Base-by-base conservation (phyloP, 2,888 invertebrate species). In the Gandaritis pyraliata region DNA sequence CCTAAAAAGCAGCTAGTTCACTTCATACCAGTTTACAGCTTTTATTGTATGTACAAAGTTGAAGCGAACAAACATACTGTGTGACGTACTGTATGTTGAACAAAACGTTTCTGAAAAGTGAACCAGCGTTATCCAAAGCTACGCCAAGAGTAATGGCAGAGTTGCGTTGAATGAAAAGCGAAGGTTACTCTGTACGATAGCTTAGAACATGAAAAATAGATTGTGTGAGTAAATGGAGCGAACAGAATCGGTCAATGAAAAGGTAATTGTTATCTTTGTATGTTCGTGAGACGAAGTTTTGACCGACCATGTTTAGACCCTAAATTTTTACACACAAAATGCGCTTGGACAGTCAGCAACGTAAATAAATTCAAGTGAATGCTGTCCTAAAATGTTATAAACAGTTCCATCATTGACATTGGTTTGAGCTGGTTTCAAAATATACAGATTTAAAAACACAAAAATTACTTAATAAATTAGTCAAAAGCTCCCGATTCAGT, bases 131-230 rank as follows among this genome's bases (percentile, higher is more conserved):
- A 0, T 30, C 5, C 8, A 12, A n/a, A 11, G 58, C 58, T 61
- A 29, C 16, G 51, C 8, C 48, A 64, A 49, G 64, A 64, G 59
- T 64, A 57, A 64, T 64, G 49, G 55, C 56, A 36, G 53, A 56
- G 56, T 57, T 49, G 64, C 38, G 48, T 49, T 59, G 64, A 64
- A 64, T 64, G 64, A 64, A 64, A 64, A 59, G 51, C 49, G 64
- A 60, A 61, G 55, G 55, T 61, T 58, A 55, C 61, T 61, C 63
- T 68, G 50, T 57, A 52, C 56, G 60, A 62, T 57, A 63, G 51
- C 59, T 65, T 61, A 63, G 59, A 61, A 64, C 58, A 61, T 66
- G 69, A 66, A 64, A 67, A 66, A 69, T 66, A 65, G 59, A 66
- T 64, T 69, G 58, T 51, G 47, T 50, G 38, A 50, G 60, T 64